phyloP scores from a whole-genome alignment of 2,888 invertebrate species.

The Heliconius hortense region DNA sequence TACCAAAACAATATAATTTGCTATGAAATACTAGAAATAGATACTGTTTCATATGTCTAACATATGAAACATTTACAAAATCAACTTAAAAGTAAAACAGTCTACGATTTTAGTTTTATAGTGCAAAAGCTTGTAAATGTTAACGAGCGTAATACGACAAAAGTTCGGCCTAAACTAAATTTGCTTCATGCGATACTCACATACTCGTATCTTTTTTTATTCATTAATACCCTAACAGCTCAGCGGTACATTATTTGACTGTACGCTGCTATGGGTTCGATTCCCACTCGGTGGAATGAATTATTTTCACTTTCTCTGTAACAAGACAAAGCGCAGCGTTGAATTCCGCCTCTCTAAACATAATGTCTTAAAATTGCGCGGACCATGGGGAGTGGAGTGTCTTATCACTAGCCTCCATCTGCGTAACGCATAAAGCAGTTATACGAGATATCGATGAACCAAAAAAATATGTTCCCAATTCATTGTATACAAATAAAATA shows the following conservation, averaged over 20 bases:
- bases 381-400: too few relatives aligned
- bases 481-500: too few relatives aligned
- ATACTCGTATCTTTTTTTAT: background rate
- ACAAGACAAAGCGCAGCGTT: too few relatives aligned
- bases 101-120: constrained; percentile 20
- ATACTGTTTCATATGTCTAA: background rate
- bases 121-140: constrained; percentile 34
- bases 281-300: background rate
- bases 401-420: too few relatives aligned
- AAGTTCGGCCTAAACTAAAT: constrained; percentile 35
- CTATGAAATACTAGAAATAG: background rate
- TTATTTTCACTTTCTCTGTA: background rate
- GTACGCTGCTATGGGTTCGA: background rate
- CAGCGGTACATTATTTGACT: background rate
- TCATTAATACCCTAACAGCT: background rate
- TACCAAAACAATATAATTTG: too few relatives aligned
- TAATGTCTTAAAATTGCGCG: background rate
- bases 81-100: constrained; percentile 1
- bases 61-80: background rate
- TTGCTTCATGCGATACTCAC: constrained; percentile 42
- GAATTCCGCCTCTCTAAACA: background rate
- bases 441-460: too few relatives aligned
- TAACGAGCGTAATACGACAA: constrained; percentile 5
- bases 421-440: too few relatives aligned
- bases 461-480: too few relatives aligned